A percentile compares a stretch with the other conserved stretches of the same genome.
These are phyloP conservation scores for Hesperophylax magnus DNA, from an alignment of 1,140 invertebrate species.

Conservation along the genomic window DNA sequence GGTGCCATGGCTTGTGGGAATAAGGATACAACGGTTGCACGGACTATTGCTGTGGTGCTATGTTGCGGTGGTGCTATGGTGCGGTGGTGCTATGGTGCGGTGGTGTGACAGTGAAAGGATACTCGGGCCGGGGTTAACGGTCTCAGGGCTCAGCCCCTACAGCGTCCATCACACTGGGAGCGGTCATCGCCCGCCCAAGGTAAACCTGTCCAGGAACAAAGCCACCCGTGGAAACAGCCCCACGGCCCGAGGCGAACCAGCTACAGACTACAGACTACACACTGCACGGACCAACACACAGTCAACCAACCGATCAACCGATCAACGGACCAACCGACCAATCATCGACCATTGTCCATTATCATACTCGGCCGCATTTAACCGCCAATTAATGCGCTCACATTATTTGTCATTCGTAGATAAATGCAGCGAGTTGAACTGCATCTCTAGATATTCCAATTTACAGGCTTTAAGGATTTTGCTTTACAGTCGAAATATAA, in stretches of 20 bases:
- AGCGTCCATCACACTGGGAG: constrained; percentile 7
- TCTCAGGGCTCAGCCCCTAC: neutral
- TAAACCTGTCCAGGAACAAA: constrained; percentile 44
- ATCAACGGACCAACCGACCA: no score
- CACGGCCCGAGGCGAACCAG: constrained; percentile 7
- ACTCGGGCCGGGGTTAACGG: constrained; percentile 14
- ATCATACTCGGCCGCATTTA: neutral
- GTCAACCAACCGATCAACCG: neutral
- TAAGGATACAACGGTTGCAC: no score
- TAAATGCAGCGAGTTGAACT: neutral
- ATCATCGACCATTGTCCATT: neutral
- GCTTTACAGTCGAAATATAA: no score
- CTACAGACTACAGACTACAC: no score
- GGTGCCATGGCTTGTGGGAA: no score
- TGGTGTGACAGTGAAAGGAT: constrained; percentile 5
- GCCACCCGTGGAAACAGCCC: constrained; percentile 1
- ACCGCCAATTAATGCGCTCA: neutral
- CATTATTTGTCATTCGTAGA: neutral
- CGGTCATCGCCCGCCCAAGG: constrained; percentile 46
- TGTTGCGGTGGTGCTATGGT: no score
- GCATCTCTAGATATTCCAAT: neutral
- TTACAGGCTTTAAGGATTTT: neutral
- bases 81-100: neutral
- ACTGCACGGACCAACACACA: no score
- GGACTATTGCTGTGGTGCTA: no score